Base-by-base conservation (phyloP, 2,888 invertebrate species). In the Troilus luridus region DNA sequence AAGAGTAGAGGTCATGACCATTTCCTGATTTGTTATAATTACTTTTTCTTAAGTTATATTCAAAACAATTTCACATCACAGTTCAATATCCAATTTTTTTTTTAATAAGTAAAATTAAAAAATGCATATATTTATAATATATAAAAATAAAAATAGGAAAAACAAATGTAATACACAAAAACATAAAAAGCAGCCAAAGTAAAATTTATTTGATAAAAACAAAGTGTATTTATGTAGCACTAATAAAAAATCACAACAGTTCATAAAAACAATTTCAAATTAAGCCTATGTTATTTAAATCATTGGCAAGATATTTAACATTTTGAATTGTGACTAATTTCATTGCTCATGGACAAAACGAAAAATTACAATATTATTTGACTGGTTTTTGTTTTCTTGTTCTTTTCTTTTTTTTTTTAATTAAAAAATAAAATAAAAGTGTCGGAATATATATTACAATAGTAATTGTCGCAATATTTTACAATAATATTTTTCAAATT, bases 91-190 rank as follows among this genome's bases (percentile, higher is more conserved):
- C 88, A 88, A 88, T 62, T 64, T n/a, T 88, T 88, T 60, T 17
- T 67, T 41, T 41, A 41, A 67, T 62, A 59, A 60, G 54, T 59
- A 59, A 88, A 88, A 88, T 60, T 88, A 85, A 85, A 85, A 56
- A n/a, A 56, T 56, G 54, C 21, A 85, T 56, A 85, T 85, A 64
- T 60, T 56, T 81, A 64, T 60, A 62, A 54, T 85, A 90, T 62
- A 90, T 59, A 88, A 72, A 77, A 88, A 88, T 91, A 72, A 89
- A 91, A 89, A 89, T 27, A 81, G 60, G 27, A 59, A 89, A 91
- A 62, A 77, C 72, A 77, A 58, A 91, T 72, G 54, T 81, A 54
- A 77, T 59, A 91, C 67, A 89, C 81, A 67, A 91, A 64, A 91
- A 81, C 67, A 91, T 56, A 77, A 91, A 88, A 89, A 67, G 62